Evolutionary conservation across 2,797 vertebrate species (phyloP).

Genomic region (Cirrhinus molitorella): DNA sequence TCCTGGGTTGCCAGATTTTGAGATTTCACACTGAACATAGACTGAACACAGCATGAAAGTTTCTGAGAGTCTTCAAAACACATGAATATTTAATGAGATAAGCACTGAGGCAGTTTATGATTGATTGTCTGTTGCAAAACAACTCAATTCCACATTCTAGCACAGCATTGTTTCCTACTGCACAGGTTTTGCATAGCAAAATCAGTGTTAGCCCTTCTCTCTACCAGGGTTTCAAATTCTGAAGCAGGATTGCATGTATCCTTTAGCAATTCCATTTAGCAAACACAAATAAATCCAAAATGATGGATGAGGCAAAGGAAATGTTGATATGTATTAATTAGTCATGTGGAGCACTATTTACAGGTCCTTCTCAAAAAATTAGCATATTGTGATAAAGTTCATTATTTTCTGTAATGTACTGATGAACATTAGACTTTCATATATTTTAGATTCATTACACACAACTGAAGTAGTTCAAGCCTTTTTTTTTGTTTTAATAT

Average conservation of each 20-base stretch:
- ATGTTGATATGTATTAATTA: background rate
- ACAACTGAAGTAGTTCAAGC: too few relatives aligned
- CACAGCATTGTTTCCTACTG: background rate
- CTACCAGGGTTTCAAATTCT: background rate
- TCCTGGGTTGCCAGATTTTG: background rate
- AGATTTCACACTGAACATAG: background rate
- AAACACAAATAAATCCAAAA: background rate
- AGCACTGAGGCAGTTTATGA: background rate
- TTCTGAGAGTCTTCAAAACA: background rate
- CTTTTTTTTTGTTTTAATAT: too few relatives aligned
- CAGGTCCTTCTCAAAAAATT: too few relatives aligned
- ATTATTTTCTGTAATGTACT: too few relatives aligned
- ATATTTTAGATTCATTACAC: too few relatives aligned
- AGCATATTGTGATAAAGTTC: too few relatives aligned
- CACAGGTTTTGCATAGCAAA: background rate
- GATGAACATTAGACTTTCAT: too few relatives aligned
- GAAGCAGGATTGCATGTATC: background rate
- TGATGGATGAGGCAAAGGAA: background rate
- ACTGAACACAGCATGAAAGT: slow-evolving; percentile 9
- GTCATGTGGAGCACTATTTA: background rate
- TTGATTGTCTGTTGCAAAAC: slow-evolving; percentile 1
- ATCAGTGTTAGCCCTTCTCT: background rate
- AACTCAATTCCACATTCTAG: background rate
- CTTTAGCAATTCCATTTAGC: background rate
- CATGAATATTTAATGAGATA: slow-evolving; percentile 25